phyloP scores from a whole-genome alignment of 2,113 vertebrate genomes.

The Oophaga pumilio region DNA sequence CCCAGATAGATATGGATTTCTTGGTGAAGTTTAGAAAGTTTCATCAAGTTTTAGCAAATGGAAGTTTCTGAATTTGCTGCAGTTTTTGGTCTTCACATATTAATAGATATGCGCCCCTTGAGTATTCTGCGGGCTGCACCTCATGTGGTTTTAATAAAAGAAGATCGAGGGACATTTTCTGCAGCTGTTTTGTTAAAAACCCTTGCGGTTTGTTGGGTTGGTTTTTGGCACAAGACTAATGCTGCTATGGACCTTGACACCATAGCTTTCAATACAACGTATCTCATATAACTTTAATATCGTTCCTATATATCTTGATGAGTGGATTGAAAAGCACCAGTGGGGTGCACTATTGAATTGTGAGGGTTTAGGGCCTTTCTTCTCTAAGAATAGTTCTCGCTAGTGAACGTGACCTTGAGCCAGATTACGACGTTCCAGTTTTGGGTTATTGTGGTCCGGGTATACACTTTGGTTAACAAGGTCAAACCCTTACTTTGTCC shows the following conservation, averaged over 20 bases:
- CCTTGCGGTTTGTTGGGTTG: background rate
- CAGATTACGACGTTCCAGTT: background rate
- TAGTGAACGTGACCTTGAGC: background rate
- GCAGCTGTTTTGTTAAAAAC: background rate
- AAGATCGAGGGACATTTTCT: background rate
- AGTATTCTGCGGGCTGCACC: background rate
- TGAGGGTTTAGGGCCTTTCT: background rate
- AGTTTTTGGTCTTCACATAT: background rate
- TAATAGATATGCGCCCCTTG: background rate
- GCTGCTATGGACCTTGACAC: background rate
- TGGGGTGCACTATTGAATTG: too few species aligned
- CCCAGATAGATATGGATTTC: background rate
- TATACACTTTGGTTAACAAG: background rate
- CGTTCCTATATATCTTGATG: too few species aligned
- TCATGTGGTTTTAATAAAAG: background rate
- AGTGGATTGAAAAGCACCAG: too few species aligned
- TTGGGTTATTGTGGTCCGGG: background rate
- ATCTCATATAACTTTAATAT: background rate
- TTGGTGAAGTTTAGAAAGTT: too few species aligned
- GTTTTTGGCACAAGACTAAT: background rate
- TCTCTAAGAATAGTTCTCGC: background rate
- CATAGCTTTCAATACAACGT: background rate
- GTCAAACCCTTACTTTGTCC: background rate
- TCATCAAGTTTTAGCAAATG: background rate
- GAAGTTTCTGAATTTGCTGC: background rate